Evolutionary conservation across 2,888 invertebrate genomes (phyloP), one percentile per base, ranked within the genome.

Genomic region (Crossocerus cetratus): DNA sequence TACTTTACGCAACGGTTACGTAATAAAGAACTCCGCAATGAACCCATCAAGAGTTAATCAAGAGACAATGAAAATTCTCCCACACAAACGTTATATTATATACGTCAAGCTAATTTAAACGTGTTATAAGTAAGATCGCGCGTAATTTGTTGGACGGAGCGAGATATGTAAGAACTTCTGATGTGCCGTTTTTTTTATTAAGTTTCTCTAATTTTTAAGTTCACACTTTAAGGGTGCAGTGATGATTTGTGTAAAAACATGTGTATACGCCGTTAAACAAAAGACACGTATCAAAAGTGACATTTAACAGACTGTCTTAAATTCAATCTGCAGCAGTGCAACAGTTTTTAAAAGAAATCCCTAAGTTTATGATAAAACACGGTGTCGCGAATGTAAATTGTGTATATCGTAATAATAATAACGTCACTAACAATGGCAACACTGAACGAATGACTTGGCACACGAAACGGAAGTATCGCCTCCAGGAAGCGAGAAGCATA

Each of bases 1-100:
- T 55, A 16, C 18, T 5, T 53, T 68, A 14, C 44, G 65, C 22
- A 53, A 45, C 42, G 14, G 23, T 63, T 45, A 57, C 20, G 21
- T 76, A 78, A 81, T 83, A 78, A 84, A 82, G 83, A 83, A 83
- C 84, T 83, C 83, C 56, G 83, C 79, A 79, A 77, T 71, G 58
- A 70, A 77, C 72, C 56, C 57, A 61, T 72, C 55, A 66, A 66
- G 56, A 22, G 63, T 58, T 49, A 61, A 59, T 69, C 57, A 59
- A 42, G 54, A 45, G 64, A 65, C 43, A 59, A 59, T 59, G 58
- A 18, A 18, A 59, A 42, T 59, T 42, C 53, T 55, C 63, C 65
- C 64, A 56, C 67, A 63, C 62, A 61, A 57, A 70, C 22, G 57
- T 43, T 62, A 69, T 60, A 74, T 69, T 69, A 71, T 65, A 65